Base-by-base conservation (phyloP, 2,113 vertebrate species). In the Lasiurus cinereus region DNA sequence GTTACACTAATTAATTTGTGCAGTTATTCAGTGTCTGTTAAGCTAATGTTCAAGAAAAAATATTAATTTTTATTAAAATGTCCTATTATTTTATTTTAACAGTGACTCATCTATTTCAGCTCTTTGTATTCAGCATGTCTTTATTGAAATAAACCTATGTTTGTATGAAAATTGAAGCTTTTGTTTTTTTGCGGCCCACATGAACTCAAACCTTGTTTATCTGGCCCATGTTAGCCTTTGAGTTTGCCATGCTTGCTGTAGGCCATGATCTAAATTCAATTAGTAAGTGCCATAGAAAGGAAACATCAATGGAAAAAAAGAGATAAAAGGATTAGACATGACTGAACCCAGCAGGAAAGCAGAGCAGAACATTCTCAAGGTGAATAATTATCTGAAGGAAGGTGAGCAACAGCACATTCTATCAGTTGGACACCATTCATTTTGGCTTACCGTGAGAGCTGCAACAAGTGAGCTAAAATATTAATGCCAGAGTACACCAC, bases 251-350 rank as follows among this genome's bases (percentile, higher is more conserved):
- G 59, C 59, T 62, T 62, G 59, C n/a, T 54, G 5, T 83, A 77
- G 76, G 66, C n/a, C 62, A 22, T 80, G 56, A 82, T 70, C 54
- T 95, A 39, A 94, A 88, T 95, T 92, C 78, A 94, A 96, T 96
- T 97, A 92, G 78, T 22, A 56, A 66, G 69, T 62, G 18, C 83
- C 59, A 90, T 70, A 27, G 84, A 80, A 84, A 88, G 80, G 62
- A 87, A 92, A 92, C 77, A 88, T 90, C 69, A 95, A 77, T 85
- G 91, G 95, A 56, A 95, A 93, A 87, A 87, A 85, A 52, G 0
- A 8, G 90, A 97, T 95, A 91, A 97, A 96, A 95, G 73, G 59
- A 90, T 74, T 88, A 92, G 73, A 56, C 52, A n/a, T 84, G 76
- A 88, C 67, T 90, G 88, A 94, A 83, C 62, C 78, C 33, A 93